phyloP scores from a whole-genome alignment of 2,888 invertebrate genomes.

The Lepeophtheirus nordmannii region DNA sequence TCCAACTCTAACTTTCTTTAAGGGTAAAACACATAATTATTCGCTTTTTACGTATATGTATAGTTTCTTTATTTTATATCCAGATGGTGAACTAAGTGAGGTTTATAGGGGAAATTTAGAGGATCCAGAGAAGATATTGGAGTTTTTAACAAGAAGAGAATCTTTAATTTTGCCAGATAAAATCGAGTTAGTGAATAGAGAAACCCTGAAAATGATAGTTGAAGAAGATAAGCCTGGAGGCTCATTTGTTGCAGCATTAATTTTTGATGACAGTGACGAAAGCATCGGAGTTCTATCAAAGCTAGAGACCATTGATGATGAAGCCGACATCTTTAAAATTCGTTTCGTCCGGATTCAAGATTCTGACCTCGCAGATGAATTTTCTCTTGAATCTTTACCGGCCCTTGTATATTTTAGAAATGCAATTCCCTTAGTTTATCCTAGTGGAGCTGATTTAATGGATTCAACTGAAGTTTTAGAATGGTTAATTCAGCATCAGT shows the following conservation, averaged over 20 bases:
- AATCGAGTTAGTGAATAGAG: slow-evolving; percentile 84
- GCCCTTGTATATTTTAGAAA: slow-evolving; percentile 61
- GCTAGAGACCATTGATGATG: slow-evolving; percentile 81
- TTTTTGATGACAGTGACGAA: slow-evolving; percentile 43
- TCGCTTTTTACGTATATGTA: background rate
- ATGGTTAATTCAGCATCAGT: slow-evolving; percentile 21
- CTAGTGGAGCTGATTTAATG: slow-evolving; percentile 7
- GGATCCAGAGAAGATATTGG: slow-evolving; percentile 82
- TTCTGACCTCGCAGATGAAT: slow-evolving; percentile 62
- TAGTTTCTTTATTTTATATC: background rate
- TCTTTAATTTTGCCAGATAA: slow-evolving; percentile 85
- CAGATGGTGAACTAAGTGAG: background rate
- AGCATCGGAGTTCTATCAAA: slow-evolving; percentile 61
- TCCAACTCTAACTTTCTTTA: slow-evolving; percentile 88
- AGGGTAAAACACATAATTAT: slow-evolving; percentile 45
- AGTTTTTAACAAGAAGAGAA: slow-evolving; percentile 79
- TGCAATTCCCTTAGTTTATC: slow-evolving; percentile 34
- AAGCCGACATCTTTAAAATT: slow-evolving; percentile 77
- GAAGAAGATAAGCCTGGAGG: slow-evolving; percentile 54
- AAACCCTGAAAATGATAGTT: slow-evolving; percentile 65
- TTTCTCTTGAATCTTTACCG: slow-evolving; percentile 54
- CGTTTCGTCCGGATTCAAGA: slow-evolving; percentile 88
- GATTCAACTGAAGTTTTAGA: slow-evolving; percentile 18
- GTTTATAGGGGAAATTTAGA: slow-evolving; percentile 61
- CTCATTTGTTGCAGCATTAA: slow-evolving; percentile 71